phyloP scores from a whole-genome alignment of 2,888 invertebrate species.

The Pyrocoelia pectoralis region DNA sequence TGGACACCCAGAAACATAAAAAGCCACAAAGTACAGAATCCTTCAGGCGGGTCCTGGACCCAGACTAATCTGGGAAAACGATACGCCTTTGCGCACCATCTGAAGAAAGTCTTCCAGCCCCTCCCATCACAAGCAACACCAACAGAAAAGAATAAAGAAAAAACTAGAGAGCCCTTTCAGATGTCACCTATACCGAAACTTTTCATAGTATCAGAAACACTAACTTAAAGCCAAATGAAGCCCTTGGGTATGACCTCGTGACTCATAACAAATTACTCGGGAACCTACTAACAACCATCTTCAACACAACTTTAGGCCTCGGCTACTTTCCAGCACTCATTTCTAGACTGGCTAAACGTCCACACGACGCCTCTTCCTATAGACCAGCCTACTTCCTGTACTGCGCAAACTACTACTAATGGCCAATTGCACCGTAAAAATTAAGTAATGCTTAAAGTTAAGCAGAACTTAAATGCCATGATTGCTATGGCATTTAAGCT shows the following conservation, averaged over 20 bases:
- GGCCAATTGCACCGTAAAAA: no score
- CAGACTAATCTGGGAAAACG: neutral
- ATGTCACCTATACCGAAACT: conserved; percentile 14
- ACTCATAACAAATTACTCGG: conserved; percentile 11
- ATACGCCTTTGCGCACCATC: neutral
- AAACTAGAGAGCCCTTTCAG: conserved; percentile 6
- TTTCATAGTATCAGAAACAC: neutral
- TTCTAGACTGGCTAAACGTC: no score
- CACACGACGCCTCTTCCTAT: no score
- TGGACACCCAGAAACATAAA: conserved; percentile 9
- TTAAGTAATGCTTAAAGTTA: no score
- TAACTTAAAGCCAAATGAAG: neutral
- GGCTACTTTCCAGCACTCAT: no score
- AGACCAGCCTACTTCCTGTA: no score
- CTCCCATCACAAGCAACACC: conserved; percentile 6
- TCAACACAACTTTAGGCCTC: no score
- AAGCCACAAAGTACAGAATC: neutral
- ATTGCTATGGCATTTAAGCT: no score
- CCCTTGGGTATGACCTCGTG: neutral
- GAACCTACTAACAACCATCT: neutral
- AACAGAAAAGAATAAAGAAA: conserved; percentile 1
- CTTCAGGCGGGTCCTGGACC: conserved; percentile 2
- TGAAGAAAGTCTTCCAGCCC: conserved; percentile 9
- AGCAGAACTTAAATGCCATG: no score
- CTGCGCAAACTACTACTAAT: no score